Evolutionary conservation across 2,113 vertebrate species (phyloP).

Genomic region (Agapornis roseicollis): DNA sequence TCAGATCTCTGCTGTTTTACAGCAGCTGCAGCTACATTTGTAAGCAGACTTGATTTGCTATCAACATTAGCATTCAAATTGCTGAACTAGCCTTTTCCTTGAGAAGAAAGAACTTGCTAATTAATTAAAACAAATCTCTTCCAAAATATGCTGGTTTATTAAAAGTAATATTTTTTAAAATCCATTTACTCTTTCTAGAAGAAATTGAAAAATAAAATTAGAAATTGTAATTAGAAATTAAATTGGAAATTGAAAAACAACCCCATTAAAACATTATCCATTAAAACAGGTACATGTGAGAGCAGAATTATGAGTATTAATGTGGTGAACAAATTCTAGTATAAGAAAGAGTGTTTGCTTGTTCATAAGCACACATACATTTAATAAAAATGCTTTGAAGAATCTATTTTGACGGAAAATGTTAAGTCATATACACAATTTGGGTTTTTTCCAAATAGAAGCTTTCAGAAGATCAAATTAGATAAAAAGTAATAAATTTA

Average conservation of each 20-base stretch:
- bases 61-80: background rate
- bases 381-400: background rate
- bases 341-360: background rate
- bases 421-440: rapidly evolving
- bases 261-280: background rate
- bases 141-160: background rate
- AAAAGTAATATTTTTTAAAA: background rate
- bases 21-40: background rate
- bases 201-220: background rate
- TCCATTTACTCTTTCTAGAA: background rate
- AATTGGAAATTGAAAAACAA: background rate
- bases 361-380: background rate
- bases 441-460: background rate
- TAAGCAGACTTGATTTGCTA: background rate
- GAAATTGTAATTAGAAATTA: background rate
- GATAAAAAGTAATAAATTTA: background rate
- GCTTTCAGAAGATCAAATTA: background rate
- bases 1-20: background rate
- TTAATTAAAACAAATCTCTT: background rate
- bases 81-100: background rate
- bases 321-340: background rate
- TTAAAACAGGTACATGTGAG: background rate
- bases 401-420: background rate
- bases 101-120: background rate
- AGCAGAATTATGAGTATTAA: background rate